Percentiles rank a stretch among this genome's conserved stretches.
These are phyloP conservation scores for Limosa lapponica DNA, from an alignment of 2,797 vertebrate species.

Conservation along the genomic window DNA sequence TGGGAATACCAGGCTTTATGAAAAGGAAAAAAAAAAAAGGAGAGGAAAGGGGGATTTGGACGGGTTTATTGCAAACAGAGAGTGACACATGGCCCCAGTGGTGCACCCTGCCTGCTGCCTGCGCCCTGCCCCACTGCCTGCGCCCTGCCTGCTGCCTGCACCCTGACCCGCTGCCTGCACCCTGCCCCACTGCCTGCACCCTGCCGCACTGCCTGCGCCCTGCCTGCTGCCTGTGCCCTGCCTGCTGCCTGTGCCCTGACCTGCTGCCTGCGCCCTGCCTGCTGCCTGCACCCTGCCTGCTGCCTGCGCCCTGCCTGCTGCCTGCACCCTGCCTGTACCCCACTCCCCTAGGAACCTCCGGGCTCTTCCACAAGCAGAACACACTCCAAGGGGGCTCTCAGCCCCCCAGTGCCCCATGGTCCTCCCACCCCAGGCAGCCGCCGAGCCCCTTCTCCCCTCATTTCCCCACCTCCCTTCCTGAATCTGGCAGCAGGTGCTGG, in stretches of 20 bases:
- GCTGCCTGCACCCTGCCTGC: background rate
- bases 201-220: background rate
- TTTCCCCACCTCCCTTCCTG: background rate
- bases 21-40: background rate
- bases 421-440: background rate
- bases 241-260: background rate
- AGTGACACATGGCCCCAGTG: background rate
- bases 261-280: too few relatives aligned
- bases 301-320: background rate
- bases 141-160: background rate
- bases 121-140: background rate
- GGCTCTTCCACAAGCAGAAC: background rate
- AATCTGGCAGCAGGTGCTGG: constrained; percentile 4
- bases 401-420: fast-evolving
- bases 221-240: background rate
- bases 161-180: too few relatives aligned
- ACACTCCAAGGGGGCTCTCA: background rate
- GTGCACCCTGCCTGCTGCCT: background rate
- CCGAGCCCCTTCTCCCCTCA: background rate
- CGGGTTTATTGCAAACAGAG: background rate
- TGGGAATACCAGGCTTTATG: background rate
- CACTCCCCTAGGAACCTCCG: background rate
- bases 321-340: background rate
- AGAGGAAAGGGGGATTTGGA: background rate
- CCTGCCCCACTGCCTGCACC: background rate